Percentiles rank a stretch among this genome's conserved stretches.
These are phyloP conservation scores for Agrochola litura DNA, from an alignment of 2,888 invertebrate genomes.

Conservation along the genomic window DNA sequence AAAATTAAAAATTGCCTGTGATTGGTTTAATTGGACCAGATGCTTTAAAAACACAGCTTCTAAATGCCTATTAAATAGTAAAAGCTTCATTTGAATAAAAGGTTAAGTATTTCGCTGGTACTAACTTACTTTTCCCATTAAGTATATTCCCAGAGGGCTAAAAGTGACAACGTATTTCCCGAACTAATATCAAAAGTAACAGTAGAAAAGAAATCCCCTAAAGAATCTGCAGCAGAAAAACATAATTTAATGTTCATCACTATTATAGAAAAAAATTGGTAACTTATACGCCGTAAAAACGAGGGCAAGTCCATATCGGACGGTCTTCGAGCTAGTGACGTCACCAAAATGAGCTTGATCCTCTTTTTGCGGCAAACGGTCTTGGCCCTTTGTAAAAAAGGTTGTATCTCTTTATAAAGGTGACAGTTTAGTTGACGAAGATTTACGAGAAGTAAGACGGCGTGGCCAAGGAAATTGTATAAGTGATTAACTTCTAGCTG, in stretches of 20 bases:
- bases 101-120: slow-evolving; percentile 11
- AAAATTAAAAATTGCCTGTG: not conserved
- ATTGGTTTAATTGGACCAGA: not conserved
- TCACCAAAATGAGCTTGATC: slow-evolving; percentile 58
- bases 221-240: slow-evolving; percentile 32
- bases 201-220: slow-evolving; percentile 12
- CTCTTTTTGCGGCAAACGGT: slow-evolving; percentile 62
- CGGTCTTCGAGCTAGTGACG: slow-evolving; percentile 48
- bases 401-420: slow-evolving; percentile 78
- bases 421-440: slow-evolving; percentile 79
- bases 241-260: slow-evolving; percentile 19
- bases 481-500: slow-evolving; percentile 73
- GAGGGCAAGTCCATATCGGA: slow-evolving; percentile 36
- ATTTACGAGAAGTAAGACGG: slow-evolving; percentile 74
- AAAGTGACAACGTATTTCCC: slow-evolving; percentile 24
- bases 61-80: not conserved
- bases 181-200: slow-evolving; percentile 37
- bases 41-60: not conserved
- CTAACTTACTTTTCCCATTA: slow-evolving; percentile 35
- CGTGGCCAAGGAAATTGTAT: slow-evolving; percentile 69
- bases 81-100: slow-evolving; percentile 39
- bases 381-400: slow-evolving; percentile 67
- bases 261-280: slow-evolving; percentile 34
- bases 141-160: slow-evolving; percentile 13
- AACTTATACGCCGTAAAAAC: slow-evolving; percentile 55